These are phyloP conservation scores for Bufotes viridis DNA, from an alignment of 2,797 vertebrate species.

Conservation along the genomic window DNA sequence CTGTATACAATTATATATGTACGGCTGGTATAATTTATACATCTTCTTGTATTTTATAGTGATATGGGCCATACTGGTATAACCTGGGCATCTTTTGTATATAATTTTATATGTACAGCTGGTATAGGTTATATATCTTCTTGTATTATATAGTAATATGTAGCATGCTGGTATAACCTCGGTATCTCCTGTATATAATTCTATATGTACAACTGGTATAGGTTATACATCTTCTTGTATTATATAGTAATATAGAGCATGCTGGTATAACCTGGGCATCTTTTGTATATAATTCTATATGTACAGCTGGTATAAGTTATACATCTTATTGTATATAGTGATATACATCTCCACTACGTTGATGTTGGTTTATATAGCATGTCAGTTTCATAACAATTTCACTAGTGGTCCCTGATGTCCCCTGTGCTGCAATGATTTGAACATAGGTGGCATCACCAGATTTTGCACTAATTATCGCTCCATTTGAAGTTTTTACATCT, in stretches of 20 bases:
- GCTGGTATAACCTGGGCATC: background rate
- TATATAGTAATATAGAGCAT: background rate
- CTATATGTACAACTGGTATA: background rate
- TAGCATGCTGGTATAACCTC: background rate
- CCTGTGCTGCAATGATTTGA: background rate
- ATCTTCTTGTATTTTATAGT: too few species aligned
- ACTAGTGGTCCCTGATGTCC: background rate
- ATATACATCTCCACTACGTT: background rate
- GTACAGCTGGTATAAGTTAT: background rate
- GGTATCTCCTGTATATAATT: background rate
- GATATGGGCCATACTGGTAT: too few species aligned
- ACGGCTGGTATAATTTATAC: too few species aligned
- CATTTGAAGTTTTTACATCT: background rate
- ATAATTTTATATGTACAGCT: background rate
- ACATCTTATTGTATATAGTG: background rate
- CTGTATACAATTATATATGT: too few species aligned
- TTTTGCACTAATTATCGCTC: slow-evolving; percentile 37
- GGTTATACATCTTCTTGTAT: background rate
- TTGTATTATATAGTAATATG: background rate
- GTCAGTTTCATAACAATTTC: background rate
- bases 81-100: too few species aligned
- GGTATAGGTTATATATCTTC: background rate
- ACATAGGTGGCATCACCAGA: background rate
- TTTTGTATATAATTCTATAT: background rate
- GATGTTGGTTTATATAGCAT: background rate